These are phyloP conservation scores for Cabera pusaria DNA, from an alignment of 2,888 invertebrate species.

Conservation along the genomic window DNA sequence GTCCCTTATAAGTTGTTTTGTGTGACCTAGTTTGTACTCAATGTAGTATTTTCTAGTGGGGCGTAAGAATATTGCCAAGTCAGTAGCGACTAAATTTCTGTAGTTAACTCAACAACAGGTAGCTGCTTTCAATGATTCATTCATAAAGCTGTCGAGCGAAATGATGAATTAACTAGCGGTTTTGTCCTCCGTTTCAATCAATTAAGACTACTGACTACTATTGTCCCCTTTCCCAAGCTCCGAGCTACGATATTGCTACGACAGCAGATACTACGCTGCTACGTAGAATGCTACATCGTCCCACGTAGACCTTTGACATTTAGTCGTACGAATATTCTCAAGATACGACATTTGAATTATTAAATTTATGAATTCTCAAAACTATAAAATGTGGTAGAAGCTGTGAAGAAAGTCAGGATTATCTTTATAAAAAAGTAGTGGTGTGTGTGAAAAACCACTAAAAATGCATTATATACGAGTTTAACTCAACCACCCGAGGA, in stretches of 20 bases:
- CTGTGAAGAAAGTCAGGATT: constrained; percentile 4
- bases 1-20: no score
- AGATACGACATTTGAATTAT: constrained; percentile 1
- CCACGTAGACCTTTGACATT: no score
- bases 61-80: no score
- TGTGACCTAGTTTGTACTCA: no score
- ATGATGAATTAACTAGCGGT: constrained; percentile 23
- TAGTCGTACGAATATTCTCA: no score
- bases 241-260: constrained; percentile 7
- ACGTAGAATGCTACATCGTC: background rate
- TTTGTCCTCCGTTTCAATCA: constrained; percentile 11
- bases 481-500: constrained; percentile 30
- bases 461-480: constrained; percentile 41
- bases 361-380: no score
- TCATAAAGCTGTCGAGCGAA: constrained; percentile 18
- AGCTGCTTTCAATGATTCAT: constrained; percentile 14
- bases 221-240: constrained; percentile 3
- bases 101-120: background rate
- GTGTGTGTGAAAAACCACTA: constrained; percentile 30
- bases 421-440: constrained; percentile 14
- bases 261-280: constrained; percentile 5
- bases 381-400: constrained; percentile 3
- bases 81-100: no score
- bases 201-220: constrained; percentile 1
- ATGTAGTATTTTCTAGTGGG: no score